Base-by-base conservation (phyloP, 2,797 vertebrate species). In the Eulemur rubriventer region DNA sequence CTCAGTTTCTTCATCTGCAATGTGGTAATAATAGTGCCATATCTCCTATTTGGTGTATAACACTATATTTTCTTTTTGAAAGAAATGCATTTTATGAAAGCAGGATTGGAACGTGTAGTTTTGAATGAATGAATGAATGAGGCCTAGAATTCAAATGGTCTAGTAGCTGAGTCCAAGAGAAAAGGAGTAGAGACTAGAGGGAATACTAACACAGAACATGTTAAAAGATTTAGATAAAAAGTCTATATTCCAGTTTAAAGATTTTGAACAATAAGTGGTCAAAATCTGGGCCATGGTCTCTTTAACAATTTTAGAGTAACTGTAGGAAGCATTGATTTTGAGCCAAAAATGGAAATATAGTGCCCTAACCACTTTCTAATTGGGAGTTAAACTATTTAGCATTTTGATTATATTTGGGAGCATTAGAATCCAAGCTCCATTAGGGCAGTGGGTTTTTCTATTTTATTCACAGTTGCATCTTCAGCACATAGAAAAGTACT, bases 331-430 rank as follows among this genome's bases (percentile, higher is more conserved):
- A 85, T 28, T 63, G 41, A 80, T 84, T 86, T 87, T 83, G 33
- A 96, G 17, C 38, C 20, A 95, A 85, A 82, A 20, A 73, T 6
- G 75, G 28, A 81, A 11, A 84, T 16, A n/a, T 2, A 65, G 20
- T 52, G 4, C 5, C 6, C 6, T 65, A 55, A 73, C 38, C 17
- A 80, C 35, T 88, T 88, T 89, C 35, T 80, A 69, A 73, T 0
- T 87, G 20, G 59, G 20, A 91, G 6, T 30, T 90, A 67, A 94
- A 59, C 28, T 91, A 73, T 84, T 65, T 84, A 41, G 73, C 35
- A 94, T 81, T 90, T 70, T 76, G n/a, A 20, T 81, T 96, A 24
- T 84, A 95, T 92, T 92, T 91, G 33, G 38, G 24, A 91, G 41
- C 30, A 72, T 91, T 41, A 85, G 4, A 89, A 75, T 83, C 7